phyloP scores from a whole-genome alignment of 2,113 vertebrate genomes.

The Mixornis gularis region DNA sequence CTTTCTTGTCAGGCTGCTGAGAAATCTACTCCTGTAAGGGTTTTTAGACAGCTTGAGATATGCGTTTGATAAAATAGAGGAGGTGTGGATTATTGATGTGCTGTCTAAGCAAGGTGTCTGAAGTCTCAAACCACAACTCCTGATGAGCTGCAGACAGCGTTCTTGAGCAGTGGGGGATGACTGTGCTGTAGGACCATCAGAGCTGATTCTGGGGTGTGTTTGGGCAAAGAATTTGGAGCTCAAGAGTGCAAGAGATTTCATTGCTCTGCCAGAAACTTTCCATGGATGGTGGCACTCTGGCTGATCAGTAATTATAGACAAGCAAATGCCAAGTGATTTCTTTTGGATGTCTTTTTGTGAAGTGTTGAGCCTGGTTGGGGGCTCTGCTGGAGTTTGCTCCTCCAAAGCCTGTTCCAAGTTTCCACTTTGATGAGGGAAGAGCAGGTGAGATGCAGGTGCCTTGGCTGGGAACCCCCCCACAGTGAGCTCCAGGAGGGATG shows the following conservation, averaged over 20 bases:
- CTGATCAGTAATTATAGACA: constrained; percentile 45
- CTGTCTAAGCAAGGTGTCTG: neutral
- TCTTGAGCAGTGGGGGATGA: neutral
- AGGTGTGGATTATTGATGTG: constrained; percentile 23
- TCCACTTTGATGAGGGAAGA: neutral
- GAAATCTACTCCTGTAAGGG: neutral
- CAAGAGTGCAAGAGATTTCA: constrained; percentile 4
- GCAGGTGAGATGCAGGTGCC: neutral
- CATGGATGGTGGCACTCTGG: neutral
- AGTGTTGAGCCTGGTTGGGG: neutral
- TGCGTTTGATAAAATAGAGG: neutral
- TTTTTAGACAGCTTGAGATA: neutral
- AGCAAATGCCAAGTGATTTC: neutral
- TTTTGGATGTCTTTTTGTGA: neutral
- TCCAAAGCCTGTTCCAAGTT: neutral
- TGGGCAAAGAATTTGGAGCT: constrained; percentile 18
- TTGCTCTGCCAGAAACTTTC: constrained; percentile 23
- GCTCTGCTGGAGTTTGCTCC: neutral
- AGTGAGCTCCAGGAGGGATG: neutral
- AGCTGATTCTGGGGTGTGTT: neutral
- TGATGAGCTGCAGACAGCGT: neutral
- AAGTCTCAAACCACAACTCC: neutral
- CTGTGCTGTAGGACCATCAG: neutral
- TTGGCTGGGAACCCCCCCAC: neutral
- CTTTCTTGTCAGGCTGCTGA: constrained; percentile 12